phyloP scores from a whole-genome alignment of 2,113 vertebrate species.

The Mohoua ochrocephala region DNA sequence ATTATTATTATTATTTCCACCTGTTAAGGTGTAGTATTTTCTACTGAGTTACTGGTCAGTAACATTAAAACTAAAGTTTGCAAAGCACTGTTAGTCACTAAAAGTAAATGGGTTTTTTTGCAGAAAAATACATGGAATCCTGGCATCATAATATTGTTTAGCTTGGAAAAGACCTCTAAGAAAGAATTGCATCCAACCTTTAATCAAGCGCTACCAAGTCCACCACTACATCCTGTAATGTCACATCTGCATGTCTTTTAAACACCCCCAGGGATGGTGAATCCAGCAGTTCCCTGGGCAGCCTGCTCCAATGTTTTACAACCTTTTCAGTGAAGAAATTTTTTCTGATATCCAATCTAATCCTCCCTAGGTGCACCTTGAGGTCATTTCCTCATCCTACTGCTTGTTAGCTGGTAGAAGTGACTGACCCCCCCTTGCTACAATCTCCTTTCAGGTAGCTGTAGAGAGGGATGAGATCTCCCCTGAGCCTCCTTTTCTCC shows the following conservation, averaged over 20 bases:
- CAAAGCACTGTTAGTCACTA: neutral
- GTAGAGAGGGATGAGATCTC: neutral
- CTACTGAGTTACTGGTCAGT: neutral
- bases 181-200: neutral
- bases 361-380: neutral
- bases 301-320: neutral
- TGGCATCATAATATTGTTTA: neutral
- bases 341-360: neutral
- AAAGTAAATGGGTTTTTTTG: neutral
- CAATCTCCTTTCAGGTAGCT: neutral
- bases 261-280: neutral
- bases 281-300: neutral
- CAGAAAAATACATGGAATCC: neutral
- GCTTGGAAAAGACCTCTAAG: neutral
- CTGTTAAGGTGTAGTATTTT: neutral
- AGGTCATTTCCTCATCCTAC: neutral
- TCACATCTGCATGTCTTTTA: neutral
- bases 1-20: neutral
- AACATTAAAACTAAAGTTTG: neutral
- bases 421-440: too few relatives aligned
- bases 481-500: neutral
- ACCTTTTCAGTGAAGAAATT: neutral
- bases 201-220: neutral
- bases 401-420: neutral
- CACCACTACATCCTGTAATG: neutral